Conservation (phyloP, 2,113 vertebrate genomes). For the Recurvirostra avosetta region DNA sequence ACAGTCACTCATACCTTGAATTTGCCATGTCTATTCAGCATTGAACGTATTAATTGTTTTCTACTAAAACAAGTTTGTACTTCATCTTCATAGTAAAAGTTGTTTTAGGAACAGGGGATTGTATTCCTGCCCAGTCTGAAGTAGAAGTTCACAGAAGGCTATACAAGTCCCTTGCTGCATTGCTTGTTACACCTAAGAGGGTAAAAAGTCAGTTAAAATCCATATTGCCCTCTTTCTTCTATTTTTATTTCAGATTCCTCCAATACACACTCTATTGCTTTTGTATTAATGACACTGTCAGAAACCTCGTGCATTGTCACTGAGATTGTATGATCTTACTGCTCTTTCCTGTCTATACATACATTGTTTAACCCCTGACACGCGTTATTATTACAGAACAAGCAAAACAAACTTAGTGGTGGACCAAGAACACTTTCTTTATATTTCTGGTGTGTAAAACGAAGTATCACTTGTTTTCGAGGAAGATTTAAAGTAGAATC, state of each 20-base stretch:
- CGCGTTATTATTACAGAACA: not conserved
- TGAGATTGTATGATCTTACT: not conserved
- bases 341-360: not conserved
- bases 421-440: not conserved
- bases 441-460: not conserved
- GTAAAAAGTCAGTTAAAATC: not conserved
- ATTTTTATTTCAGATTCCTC: not conserved
- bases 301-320: not conserved
- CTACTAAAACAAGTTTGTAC: not conserved
- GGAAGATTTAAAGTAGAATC: not conserved
- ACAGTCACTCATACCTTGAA: not conserved
- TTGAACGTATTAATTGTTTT: not conserved
- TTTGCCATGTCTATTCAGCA: not conserved
- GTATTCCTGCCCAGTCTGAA: not conserved
- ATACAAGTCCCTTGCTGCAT: not conserved
- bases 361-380: not conserved
- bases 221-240: not conserved
- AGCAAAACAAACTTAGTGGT: not conserved
- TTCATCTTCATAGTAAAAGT: not conserved
- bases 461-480: not conserved
- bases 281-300: not conserved
- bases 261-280: not conserved
- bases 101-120: not conserved
- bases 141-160: not conserved
- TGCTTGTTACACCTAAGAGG: accelerated